Evolutionary conservation across 2,797 vertebrate genomes (phyloP).

Genomic region (Fringilla coelebs): DNA sequence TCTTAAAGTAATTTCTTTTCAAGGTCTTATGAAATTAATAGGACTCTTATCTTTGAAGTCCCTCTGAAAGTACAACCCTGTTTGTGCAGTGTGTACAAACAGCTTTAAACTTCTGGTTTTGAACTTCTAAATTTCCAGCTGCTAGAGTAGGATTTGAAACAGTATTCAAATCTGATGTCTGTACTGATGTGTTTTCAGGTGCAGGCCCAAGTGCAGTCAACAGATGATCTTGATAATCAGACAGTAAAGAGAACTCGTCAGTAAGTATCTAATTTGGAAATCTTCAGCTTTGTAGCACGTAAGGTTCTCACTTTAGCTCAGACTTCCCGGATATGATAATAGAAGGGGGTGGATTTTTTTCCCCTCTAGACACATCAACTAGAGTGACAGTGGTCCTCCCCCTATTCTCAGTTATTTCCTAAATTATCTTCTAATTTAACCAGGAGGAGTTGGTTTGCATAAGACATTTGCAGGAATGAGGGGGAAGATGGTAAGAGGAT

Average conservation of each 20-base stretch:
- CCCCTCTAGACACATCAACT: neutral
- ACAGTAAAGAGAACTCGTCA: constrained; percentile 79
- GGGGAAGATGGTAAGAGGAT: neutral
- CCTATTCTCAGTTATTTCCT: neutral
- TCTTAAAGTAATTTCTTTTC: neutral
- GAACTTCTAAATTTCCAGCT: neutral
- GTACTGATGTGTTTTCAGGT: constrained; percentile 67
- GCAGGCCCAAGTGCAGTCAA: constrained; percentile 76
- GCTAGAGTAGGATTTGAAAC: neutral
- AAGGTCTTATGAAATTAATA: neutral
- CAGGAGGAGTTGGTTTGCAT: neutral
- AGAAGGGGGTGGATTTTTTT: neutral
- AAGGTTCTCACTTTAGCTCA: neutral
- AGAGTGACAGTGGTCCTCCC: neutral
- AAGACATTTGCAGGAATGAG: neutral
- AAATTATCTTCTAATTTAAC: neutral
- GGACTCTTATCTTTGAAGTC: neutral
- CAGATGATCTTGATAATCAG: constrained; percentile 68
- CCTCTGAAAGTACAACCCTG: neutral
- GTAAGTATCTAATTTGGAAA: constrained; percentile 76
- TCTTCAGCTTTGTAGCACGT: neutral
- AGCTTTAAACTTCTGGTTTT: neutral
- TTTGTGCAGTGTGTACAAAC: neutral
- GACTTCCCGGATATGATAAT: neutral
- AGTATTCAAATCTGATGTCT: constrained; percentile 24